Base-by-base conservation (phyloP, 1,140 invertebrate genomes). In the Drosophila parvula region DNA sequence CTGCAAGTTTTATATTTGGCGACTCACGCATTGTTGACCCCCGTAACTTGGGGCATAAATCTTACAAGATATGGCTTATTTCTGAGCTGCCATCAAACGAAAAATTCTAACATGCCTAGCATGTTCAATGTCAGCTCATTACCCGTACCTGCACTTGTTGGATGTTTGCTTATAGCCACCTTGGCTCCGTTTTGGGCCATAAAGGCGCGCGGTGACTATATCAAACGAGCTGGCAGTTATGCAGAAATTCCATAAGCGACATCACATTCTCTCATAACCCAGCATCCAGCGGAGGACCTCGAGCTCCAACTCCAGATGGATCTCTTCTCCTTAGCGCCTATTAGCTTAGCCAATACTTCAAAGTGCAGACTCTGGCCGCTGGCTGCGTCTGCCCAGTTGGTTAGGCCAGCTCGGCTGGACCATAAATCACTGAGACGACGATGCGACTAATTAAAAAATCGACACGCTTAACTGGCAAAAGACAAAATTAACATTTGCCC, bases 391-490 rank as follows among this genome's bases (percentile, higher is more conserved):
- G 45, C 12, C 27, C 8, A 14, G 45, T 28, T 16, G 50, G n/a
- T 27, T 75, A 36, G 41, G 48, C 56, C 38, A 22, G n/a, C 34
- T 50, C 47, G 44, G 50, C 65, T 78, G 73, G 74, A 47, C 81
- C 84, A 89, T 89, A 89, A 89, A 89, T 89, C 84, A 89, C 84
- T 81, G 81, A 71, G 84, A 89, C 80, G 84, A 90, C 80, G 84
- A 89, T 84, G 84, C 80, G 84, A 89, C 84, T 89, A 89, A 89
- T 89, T 89, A 89, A 89, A 89, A 89, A 89, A 89, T 89, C 84
- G 85, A 89, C 84, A 89, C 84, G 84, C 84, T 89, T 89, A 89
- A 84, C 84, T 84, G 84, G 84, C 85, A 81, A 84, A 79, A 89
- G 85, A 89, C 84, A 69, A 79, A 89, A 89, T 89, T 89, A 89